phyloP scores from a whole-genome alignment of 1,140 invertebrate genomes.

The Pteromalus puparum region DNA sequence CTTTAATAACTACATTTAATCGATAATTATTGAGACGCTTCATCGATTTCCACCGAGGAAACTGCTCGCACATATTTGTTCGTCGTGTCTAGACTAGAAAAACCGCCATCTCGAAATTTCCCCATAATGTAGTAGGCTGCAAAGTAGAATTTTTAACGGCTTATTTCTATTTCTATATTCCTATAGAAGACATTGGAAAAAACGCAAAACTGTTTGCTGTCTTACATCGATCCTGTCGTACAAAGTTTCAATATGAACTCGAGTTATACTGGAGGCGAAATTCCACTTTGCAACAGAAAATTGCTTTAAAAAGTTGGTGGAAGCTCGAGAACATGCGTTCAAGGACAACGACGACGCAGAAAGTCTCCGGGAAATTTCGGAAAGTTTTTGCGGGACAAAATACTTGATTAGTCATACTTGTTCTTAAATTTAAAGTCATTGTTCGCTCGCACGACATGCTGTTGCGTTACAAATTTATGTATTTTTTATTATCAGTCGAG shows the following conservation, averaged over 20 bases:
- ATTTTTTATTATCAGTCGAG: conserved; percentile 39
- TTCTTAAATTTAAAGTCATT: conserved; percentile 46
- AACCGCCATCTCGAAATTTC: conserved; percentile 46
- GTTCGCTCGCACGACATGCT: neutral
- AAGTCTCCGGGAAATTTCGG: conserved; percentile 30
- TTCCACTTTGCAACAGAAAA: conserved; percentile 45
- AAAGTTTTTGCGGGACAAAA: conserved; percentile 42
- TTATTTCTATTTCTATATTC: conserved; percentile 2
- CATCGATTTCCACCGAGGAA: conserved; percentile 44
- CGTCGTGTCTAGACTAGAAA: conserved; percentile 54
- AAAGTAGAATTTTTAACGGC: conserved; percentile 36
- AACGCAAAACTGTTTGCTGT: neutral
- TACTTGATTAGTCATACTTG: conserved; percentile 41
- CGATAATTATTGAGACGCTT: conserved; percentile 48
- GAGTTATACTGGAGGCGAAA: neutral
- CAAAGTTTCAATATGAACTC: conserved; percentile 3
- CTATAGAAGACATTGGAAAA: neutral
- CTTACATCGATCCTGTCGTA: neutral
- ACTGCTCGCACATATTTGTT: conserved; percentile 36
- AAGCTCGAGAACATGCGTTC: conserved; percentile 50
- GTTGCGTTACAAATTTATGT: conserved; percentile 24
- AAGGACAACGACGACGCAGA: conserved; percentile 45
- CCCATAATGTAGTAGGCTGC: conserved; percentile 22
- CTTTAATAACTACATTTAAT: conserved; percentile 49
- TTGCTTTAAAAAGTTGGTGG: conserved; percentile 43